Evolutionary conservation across 2,797 vertebrate genomes (phyloP).

Genomic region (Sebastes cheni): DNA sequence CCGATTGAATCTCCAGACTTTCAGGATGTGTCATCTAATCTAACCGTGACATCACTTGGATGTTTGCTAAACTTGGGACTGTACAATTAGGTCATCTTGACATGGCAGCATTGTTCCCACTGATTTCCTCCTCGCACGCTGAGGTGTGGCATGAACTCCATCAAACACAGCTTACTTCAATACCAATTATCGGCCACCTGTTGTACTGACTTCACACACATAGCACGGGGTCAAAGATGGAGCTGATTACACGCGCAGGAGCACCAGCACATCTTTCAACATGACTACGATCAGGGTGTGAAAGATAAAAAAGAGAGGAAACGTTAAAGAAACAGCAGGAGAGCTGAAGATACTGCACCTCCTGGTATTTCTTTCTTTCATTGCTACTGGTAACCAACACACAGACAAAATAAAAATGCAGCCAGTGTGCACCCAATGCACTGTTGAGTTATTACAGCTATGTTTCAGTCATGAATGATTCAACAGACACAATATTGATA

Average conservation of each 20-base stretch:
- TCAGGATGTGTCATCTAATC: constrained; percentile 18
- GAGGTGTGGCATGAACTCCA: constrained; percentile 34
- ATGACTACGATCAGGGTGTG: background rate
- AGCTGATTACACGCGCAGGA: constrained; percentile 10
- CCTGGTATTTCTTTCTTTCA: background rate
- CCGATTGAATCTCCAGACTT: background rate
- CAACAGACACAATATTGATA: background rate
- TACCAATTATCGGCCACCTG: constrained; percentile 49
- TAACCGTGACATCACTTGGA: background rate
- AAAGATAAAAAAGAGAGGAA: background rate
- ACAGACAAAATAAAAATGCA: background rate
- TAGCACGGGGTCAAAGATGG: constrained; percentile 41
- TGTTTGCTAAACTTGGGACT: background rate
- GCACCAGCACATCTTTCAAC: background rate
- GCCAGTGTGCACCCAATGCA: background rate
- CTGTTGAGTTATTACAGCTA: background rate
- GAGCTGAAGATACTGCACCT: background rate
- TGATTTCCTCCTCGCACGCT: background rate
- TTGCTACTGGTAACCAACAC: background rate
- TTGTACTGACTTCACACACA: constrained; percentile 36
- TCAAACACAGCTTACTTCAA: background rate
- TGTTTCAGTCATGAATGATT: background rate
- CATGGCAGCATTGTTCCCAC: background rate
- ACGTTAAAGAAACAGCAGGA: background rate
- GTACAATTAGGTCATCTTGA: constrained; percentile 30